Percentiles rank a stretch among this genome's conserved stretches.
Conservation (phyloP, 2,113 vertebrate species). For the Sphyrna mokarran region DNA sequence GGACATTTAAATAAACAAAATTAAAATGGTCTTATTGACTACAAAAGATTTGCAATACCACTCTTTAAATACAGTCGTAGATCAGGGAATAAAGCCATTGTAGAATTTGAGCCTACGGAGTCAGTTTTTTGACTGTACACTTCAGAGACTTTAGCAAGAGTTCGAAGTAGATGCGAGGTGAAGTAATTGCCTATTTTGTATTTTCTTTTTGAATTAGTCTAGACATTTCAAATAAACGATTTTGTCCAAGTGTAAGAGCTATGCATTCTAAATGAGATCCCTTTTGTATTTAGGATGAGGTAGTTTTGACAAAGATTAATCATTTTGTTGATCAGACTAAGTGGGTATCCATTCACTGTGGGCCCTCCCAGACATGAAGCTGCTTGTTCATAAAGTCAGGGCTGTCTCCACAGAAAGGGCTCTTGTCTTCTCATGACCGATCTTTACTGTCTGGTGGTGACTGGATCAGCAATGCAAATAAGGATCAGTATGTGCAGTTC, state of each 20-base stretch:
- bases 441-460: background rate
- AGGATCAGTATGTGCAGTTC: background rate
- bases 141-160: background rate
- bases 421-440: background rate
- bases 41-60: background rate
- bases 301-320: constrained; percentile 32
- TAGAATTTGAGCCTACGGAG: background rate
- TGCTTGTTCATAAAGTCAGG: background rate
- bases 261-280: constrained; percentile 3
- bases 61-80: background rate
- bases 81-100: background rate
- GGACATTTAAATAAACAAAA: background rate
- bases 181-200: background rate
- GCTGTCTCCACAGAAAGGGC: constrained; percentile 26
- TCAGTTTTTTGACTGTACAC: background rate
- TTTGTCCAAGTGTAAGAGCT: background rate
- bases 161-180: background rate
- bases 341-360: background rate
- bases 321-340: constrained; percentile 17
- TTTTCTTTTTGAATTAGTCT: constrained; percentile 7
- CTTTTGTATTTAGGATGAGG: constrained; percentile 4
- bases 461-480: constrained; percentile 16
- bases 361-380: background rate
- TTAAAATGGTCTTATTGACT: background rate
- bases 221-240: constrained; percentile 24